Percentiles rank a stretch among this genome's conserved stretches.
Evolutionary conservation across 2,888 invertebrate species (phyloP).

Genomic region (Sinelater perroti): DNA sequence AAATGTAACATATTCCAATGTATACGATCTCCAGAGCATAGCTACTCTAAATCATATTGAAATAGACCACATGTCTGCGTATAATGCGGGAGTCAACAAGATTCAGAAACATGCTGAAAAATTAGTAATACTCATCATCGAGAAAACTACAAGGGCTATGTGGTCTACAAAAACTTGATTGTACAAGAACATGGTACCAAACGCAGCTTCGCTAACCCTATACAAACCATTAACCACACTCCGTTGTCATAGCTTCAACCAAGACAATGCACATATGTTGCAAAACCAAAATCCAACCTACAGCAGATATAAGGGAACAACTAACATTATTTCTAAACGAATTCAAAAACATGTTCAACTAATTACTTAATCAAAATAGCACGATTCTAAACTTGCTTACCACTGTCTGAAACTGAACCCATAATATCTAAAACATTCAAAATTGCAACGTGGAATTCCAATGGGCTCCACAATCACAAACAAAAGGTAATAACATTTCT

Average conservation of each 20-base stretch:
- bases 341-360: conserved; percentile 7
- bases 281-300: background rate
- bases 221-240: background rate
- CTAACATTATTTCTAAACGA: conserved; percentile 7
- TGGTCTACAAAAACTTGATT: conserved; percentile 11
- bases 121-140: conserved; percentile 4
- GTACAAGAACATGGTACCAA: background rate
- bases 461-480: conserved; percentile 9
- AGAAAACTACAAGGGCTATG: conserved; percentile 13
- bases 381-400: conserved; percentile 14
- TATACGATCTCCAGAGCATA: conserved; percentile 18
- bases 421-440: conserved; percentile 4
- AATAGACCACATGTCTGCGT: conserved; percentile 12
- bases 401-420: no score
- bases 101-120: conserved; percentile 14
- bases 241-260: background rate
- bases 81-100: conserved; percentile 12
- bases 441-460: conserved; percentile 17
- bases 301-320: conserved; percentile 9
- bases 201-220: conserved; percentile 1
- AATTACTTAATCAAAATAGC: conserved; percentile 21
- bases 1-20: conserved; percentile 16
- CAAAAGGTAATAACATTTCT: conserved; percentile 5
- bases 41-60: conserved; percentile 23
- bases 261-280: background rate